Percentiles rank a stretch among this genome's conserved stretches.
Evolutionary conservation across 2,888 invertebrate genomes (phyloP).

Genomic region (Strigamia crassipes): DNA sequence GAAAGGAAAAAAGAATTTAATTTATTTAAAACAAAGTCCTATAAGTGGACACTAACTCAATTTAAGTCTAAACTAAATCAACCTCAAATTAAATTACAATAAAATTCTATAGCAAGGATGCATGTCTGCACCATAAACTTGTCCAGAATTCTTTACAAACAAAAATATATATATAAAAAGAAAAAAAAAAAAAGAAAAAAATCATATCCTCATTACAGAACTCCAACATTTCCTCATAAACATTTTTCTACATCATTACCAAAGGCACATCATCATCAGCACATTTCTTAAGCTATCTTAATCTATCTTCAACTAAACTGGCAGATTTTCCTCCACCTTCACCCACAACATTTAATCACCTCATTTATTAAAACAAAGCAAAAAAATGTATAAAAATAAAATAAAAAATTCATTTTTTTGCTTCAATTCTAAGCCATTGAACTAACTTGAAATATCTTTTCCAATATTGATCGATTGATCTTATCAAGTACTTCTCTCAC

Average conservation of each 20-base stretch:
- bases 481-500: background rate
- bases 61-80: slow-evolving; percentile 23
- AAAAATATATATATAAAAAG: background rate
- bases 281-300: slow-evolving; percentile 7
- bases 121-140: background rate
- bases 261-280: slow-evolving; percentile 2
- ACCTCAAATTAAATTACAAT: slow-evolving; percentile 5
- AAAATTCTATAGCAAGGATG: background rate
- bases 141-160: background rate
- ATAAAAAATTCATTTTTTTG: background rate
- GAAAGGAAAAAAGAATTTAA: background rate
- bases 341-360: background rate
- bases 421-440: background rate
- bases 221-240: slow-evolving; percentile 1
- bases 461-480: background rate
- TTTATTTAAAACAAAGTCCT: slow-evolving; percentile 13
- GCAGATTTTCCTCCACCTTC: background rate
- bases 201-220: background rate
- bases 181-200: background rate
- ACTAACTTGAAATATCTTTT: background rate
- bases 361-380: background rate
- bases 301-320: background rate
- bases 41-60: slow-evolving; percentile 10
- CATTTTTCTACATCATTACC: background rate
- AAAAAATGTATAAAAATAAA: background rate